Conservation (phyloP, 2,888 invertebrate species). For the Therioaphis trifolii region DNA sequence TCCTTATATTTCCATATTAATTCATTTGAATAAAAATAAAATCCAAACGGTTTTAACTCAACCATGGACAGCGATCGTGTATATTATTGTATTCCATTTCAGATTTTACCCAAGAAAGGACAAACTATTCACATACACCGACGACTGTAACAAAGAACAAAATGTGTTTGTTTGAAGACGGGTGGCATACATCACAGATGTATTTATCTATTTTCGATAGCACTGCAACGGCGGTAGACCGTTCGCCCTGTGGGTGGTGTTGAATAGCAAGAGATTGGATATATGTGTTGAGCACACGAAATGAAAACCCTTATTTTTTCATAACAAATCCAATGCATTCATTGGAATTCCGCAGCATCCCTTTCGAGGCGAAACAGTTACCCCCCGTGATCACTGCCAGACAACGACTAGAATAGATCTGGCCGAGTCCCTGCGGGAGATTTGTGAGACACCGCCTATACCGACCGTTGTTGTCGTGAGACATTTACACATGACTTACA, state of each 20-base stretch:
- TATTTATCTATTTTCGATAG: slow-evolving; percentile 18
- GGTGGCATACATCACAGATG: background rate
- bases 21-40: too few species aligned
- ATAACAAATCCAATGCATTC: slow-evolving; percentile 25
- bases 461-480: slow-evolving; percentile 3
- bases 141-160: background rate
- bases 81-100: background rate
- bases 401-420: slow-evolving; percentile 41
- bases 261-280: background rate
- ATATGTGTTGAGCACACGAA: background rate
- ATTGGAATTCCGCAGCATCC: slow-evolving; percentile 42
- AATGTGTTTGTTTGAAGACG: slow-evolving; percentile 23
- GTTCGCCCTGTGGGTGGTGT: background rate
- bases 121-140: background rate
- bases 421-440: slow-evolving; percentile 44
- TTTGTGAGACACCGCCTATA: slow-evolving; percentile 35
- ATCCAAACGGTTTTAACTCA: too few species aligned
- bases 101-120: background rate
- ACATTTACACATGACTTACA: slow-evolving; percentile 22
- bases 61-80: too few species aligned
- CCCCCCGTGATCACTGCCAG: slow-evolving; percentile 19
- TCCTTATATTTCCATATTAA: too few species aligned
- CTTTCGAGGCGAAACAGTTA: slow-evolving; percentile 9
- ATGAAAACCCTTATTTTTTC: slow-evolving; percentile 33
- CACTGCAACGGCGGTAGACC: background rate